phyloP scores from a whole-genome alignment of 2,797 vertebrate genomes.

The Cossypha caffra region DNA sequence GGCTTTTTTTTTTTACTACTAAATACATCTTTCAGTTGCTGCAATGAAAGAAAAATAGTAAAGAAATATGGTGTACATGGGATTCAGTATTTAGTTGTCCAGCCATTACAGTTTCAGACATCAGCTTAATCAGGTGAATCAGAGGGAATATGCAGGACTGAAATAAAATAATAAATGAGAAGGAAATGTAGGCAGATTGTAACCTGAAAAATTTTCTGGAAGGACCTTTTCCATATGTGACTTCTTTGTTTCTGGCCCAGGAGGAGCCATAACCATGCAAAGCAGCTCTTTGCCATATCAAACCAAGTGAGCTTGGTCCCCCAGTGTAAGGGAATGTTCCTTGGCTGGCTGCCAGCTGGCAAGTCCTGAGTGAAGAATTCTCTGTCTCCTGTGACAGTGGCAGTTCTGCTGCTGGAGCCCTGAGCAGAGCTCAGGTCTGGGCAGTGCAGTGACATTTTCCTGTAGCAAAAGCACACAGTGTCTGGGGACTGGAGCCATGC shows the following conservation, averaged over 20 bases:
- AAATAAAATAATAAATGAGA: neutral
- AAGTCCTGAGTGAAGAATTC: neutral
- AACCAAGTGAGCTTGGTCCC: neutral
- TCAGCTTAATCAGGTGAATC: neutral
- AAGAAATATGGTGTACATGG: neutral
- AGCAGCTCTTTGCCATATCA: neutral
- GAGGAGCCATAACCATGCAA: neutral
- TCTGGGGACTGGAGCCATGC: neutral
- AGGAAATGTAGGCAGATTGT: neutral
- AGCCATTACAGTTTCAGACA: neutral
- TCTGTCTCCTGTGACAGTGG: neutral
- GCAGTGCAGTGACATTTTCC: neutral
- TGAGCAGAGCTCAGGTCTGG: neutral
- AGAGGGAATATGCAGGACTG: neutral
- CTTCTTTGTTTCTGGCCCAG: neutral
- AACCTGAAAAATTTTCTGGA: neutral
- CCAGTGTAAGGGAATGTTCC: neutral
- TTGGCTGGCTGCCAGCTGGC: neutral
- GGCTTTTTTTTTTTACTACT: neutral
- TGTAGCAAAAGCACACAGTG: neutral
- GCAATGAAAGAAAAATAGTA: neutral
- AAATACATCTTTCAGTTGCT: neutral
- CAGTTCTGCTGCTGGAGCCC: neutral
- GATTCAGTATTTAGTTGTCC: neutral
- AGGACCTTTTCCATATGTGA: neutral